phyloP scores from a whole-genome alignment of 1,140 invertebrate genomes.

The Bombus consobrinus region DNA sequence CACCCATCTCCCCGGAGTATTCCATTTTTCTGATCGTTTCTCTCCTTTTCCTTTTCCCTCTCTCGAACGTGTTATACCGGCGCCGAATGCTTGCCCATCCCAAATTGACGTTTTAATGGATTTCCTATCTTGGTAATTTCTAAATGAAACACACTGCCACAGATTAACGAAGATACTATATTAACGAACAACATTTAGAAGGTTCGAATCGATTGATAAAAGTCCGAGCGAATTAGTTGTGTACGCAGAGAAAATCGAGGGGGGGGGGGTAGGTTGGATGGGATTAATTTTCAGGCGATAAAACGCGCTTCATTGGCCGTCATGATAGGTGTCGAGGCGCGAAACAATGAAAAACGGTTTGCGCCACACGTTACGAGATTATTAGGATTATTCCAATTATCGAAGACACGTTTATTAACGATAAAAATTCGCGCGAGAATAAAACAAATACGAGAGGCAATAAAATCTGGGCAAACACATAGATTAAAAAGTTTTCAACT shows the following conservation, averaged over 20 bases:
- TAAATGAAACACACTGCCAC: not conserved
- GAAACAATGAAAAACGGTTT: not conserved
- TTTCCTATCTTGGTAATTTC: not conserved
- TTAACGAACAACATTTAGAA: no score
- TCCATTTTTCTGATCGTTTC: conserved; percentile 1
- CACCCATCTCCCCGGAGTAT: not conserved
- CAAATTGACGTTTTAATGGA: conserved; percentile 8
- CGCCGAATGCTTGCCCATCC: not conserved
- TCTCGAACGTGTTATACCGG: not conserved
- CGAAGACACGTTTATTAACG: not conserved
- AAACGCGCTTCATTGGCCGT: conserved; percentile 9
- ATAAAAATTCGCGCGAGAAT: not conserved
- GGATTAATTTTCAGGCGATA: conserved; percentile 7
- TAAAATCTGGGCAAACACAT: not conserved
- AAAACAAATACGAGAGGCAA: not conserved
- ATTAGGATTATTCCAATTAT: conserved; percentile 36
- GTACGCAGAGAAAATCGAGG: not conserved
- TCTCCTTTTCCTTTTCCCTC: not conserved
- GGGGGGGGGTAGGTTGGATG: not conserved
- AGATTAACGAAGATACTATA: no score
- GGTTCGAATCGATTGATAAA: not conserved
- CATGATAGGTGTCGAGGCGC: not conserved
- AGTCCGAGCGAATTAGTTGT: not conserved
- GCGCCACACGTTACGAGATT: conserved; percentile 20
- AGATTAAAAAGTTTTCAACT: not conserved